These are phyloP conservation scores for Cotesia vestalis DNA, from an alignment of 1,140 invertebrate genomes.

Conservation along the genomic window DNA sequence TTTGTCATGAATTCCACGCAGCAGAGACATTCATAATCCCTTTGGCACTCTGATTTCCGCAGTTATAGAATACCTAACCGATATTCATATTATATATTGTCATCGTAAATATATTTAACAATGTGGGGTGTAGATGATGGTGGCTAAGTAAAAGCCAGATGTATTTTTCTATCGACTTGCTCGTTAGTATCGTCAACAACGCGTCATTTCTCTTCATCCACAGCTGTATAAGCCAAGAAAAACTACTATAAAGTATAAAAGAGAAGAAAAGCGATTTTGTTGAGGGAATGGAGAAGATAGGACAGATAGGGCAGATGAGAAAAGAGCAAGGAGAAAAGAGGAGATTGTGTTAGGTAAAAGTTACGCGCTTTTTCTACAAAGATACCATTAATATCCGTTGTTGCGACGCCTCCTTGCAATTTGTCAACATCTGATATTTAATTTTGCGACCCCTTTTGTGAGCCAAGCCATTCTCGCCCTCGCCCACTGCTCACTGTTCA, in stretches of 20 bases:
- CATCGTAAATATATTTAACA: not conserved
- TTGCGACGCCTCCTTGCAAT: constrained; percentile 64
- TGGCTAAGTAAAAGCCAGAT: too few species aligned
- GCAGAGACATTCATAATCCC: constrained; percentile 26
- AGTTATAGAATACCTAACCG: too few species aligned
- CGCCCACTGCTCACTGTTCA: constrained; percentile 8
- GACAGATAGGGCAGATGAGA: not conserved
- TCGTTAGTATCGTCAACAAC: constrained; percentile 41
- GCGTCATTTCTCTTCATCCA: constrained; percentile 66
- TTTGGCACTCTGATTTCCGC: constrained; percentile 22
- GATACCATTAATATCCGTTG: constrained; percentile 67
- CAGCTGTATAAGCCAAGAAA: constrained; percentile 43
- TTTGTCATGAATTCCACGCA: constrained; percentile 28
- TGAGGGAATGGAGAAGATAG: not conserved
- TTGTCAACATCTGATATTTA: constrained; percentile 69
- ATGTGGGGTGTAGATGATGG: too few species aligned
- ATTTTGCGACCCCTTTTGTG: constrained; percentile 59
- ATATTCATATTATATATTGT: too few species aligned
- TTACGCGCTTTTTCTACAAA: constrained; percentile 61
- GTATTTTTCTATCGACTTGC: not conserved
- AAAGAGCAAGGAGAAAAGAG: constrained; percentile 28
- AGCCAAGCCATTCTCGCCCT: constrained; percentile 6
- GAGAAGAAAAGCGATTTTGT: not conserved
- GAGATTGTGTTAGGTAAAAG: constrained; percentile 52
- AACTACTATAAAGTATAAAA: constrained; percentile 8